Conservation (phyloP, 2,797 vertebrate species). For the Acipenser oxyrinchus region DNA sequence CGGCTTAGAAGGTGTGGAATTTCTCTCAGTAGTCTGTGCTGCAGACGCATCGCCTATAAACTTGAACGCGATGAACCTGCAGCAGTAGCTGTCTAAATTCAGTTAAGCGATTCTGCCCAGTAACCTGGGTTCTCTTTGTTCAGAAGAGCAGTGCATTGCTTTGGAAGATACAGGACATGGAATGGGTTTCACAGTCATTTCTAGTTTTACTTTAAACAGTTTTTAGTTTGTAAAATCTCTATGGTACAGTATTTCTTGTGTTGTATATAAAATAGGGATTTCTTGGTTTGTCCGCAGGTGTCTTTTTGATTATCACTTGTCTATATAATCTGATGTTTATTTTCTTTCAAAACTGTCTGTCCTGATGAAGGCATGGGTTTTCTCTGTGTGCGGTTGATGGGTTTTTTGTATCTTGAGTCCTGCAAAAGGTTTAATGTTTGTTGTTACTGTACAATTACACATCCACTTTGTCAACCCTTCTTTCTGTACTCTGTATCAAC, state of each 20-base stretch:
- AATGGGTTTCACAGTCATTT: constrained; percentile 20
- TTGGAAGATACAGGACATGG: constrained; percentile 18
- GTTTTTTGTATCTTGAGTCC: background rate
- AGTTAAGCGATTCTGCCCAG: background rate
- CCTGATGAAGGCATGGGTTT: background rate
- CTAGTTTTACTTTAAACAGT: constrained; percentile 24
- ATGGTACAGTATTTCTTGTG: constrained; percentile 30
- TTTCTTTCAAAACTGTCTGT: constrained; percentile 2
- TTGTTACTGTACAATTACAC: background rate
- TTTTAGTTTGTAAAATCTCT: constrained; percentile 33
- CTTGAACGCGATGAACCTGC: constrained; percentile 56
- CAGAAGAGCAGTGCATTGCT: constrained; percentile 30
- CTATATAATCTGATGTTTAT: constrained; percentile 19
- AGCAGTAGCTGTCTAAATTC: constrained; percentile 38
- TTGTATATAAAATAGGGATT: constrained; percentile 29
- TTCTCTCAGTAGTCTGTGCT: constrained; percentile 64
- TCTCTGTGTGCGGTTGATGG: constrained; percentile 1
- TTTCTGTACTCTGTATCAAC: no score
- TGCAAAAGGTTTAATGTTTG: constrained; percentile 2
- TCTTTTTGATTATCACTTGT: constrained; percentile 21
- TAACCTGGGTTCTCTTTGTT: constrained; percentile 15
- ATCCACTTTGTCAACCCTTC: no score
- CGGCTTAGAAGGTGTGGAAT: constrained; percentile 72
- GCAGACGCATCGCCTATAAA: constrained; percentile 58
- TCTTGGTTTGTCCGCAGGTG: constrained; percentile 33